Evolutionary conservation across 2,797 vertebrate species (phyloP).

Genomic region (Hyperoplus lanceolatus): DNA sequence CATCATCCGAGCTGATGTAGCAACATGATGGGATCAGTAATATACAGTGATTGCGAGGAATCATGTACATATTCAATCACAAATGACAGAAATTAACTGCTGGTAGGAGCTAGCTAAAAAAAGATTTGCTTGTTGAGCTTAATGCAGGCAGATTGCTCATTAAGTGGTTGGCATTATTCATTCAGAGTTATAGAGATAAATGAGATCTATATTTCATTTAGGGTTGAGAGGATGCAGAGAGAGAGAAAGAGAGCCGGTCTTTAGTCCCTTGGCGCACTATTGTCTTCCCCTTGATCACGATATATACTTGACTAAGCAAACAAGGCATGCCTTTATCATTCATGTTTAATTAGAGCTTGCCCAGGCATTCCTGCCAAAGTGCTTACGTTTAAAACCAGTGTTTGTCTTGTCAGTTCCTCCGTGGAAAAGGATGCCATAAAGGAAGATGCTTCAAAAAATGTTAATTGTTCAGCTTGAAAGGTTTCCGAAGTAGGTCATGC

Average conservation of each 20-base stretch:
- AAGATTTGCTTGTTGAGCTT: slow-evolving; percentile 51
- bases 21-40: slow-evolving; percentile 39
- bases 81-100: slow-evolving; percentile 48
- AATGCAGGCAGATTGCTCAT: slow-evolving; percentile 56
- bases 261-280: slow-evolving; percentile 33
- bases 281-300: slow-evolving; percentile 58
- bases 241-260: slow-evolving; percentile 4
- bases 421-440: slow-evolving; percentile 65
- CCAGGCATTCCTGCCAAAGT: slow-evolving; percentile 64
- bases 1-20: slow-evolving; percentile 21
- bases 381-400: slow-evolving; percentile 55
- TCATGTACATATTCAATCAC: slow-evolving; percentile 41
- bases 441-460: slow-evolving; percentile 70
- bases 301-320: slow-evolving; percentile 74
- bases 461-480: slow-evolving; percentile 82
- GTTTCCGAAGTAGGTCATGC: slow-evolving; percentile 82
- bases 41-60: slow-evolving; percentile 36
- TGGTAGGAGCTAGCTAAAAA: slow-evolving; percentile 51
- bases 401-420: slow-evolving; percentile 65
- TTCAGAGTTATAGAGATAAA: slow-evolving; percentile 65
- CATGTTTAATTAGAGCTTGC: slow-evolving; percentile 77
- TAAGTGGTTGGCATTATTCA: slow-evolving; percentile 51
- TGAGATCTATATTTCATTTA: slow-evolving; percentile 68
- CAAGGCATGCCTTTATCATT: slow-evolving; percentile 77
- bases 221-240: slow-evolving; percentile 42